Evolutionary conservation across 2,113 vertebrate genomes (phyloP).

Genomic region (Cryptoleucopteryx plumbea): DNA sequence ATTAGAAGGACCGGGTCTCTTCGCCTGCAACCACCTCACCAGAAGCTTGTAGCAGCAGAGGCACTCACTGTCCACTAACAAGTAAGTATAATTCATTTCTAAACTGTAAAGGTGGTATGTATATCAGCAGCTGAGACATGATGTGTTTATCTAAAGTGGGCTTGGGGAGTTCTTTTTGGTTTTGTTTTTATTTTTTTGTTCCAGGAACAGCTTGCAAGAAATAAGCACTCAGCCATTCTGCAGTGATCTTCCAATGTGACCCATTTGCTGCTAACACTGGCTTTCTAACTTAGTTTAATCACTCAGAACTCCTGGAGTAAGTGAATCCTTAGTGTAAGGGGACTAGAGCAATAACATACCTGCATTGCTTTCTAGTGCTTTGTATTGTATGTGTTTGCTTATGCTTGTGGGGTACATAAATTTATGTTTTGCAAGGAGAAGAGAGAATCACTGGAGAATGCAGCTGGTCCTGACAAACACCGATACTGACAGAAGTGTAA

Average conservation of each 20-base stretch:
- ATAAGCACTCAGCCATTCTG: not conserved
- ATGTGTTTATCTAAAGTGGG: not conserved
- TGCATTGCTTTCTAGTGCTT: not conserved
- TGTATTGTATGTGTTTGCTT: not conserved
- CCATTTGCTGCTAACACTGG: not conserved
- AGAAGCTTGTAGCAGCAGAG: not conserved
- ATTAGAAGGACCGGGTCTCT: not conserved
- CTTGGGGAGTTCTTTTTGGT: not conserved
- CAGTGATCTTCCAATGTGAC: not conserved
- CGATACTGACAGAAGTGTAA: not conserved
- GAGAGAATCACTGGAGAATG: not conserved
- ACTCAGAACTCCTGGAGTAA: not conserved
- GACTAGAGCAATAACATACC: not conserved
- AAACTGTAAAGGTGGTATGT: not conserved
- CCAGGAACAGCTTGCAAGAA: constrained; percentile 5
- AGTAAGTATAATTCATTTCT: constrained; percentile 29
- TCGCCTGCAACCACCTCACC: constrained; percentile 10
- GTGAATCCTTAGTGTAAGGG: not conserved
- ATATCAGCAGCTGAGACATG: not conserved
- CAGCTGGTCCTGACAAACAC: not conserved
- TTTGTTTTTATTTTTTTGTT: not conserved
- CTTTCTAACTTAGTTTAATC: constrained; percentile 5
- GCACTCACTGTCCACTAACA: not conserved
- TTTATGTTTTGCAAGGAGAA: not conserved
- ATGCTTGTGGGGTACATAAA: not conserved